Conservation (phyloP, 2,888 invertebrate genomes). For the Scaptomyza reducta region DNA sequence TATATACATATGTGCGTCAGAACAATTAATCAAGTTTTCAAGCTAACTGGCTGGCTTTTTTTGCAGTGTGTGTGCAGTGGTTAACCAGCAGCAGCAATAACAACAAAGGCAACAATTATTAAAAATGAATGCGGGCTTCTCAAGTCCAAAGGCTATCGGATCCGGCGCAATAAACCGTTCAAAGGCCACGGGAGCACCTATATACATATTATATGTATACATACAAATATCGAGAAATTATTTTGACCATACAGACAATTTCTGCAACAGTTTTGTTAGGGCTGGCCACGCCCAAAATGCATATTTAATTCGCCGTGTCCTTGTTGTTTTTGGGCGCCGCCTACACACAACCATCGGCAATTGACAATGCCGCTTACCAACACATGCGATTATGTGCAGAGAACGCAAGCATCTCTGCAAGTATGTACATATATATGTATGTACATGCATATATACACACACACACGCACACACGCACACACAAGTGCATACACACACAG, state of each 20-base stretch:
- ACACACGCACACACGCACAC: constrained; percentile 3
- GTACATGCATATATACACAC: constrained; percentile 6
- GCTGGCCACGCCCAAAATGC: constrained; percentile 45
- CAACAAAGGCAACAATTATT: constrained; percentile 16
- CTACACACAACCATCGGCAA: constrained; percentile 26
- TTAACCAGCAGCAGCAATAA: constrained; percentile 34
- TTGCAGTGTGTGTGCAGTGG: constrained; percentile 31
- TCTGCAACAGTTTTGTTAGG: neutral
- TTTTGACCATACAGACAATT: neutral
- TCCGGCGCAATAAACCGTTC: constrained; percentile 32
- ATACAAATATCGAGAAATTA: neutral
- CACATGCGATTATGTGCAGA: constrained; percentile 1
- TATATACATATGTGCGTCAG: constrained; percentile 38
- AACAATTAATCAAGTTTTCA: constrained; percentile 37
- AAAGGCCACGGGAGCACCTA: constrained; percentile 27
- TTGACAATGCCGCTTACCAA: constrained; percentile 41
- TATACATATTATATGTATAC: neutral
- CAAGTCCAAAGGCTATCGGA: constrained; percentile 54
- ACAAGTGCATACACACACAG: neutral
- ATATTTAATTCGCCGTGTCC: constrained; percentile 32
- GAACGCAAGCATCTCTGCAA: constrained; percentile 18
- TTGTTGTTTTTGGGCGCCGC: constrained; percentile 43
- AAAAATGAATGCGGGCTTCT: constrained; percentile 19
- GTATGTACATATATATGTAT: constrained; percentile 16
- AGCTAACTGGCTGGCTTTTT: neutral